phyloP scores from a whole-genome alignment of 2,888 invertebrate genomes.

The Drosophila mayaguana region DNA sequence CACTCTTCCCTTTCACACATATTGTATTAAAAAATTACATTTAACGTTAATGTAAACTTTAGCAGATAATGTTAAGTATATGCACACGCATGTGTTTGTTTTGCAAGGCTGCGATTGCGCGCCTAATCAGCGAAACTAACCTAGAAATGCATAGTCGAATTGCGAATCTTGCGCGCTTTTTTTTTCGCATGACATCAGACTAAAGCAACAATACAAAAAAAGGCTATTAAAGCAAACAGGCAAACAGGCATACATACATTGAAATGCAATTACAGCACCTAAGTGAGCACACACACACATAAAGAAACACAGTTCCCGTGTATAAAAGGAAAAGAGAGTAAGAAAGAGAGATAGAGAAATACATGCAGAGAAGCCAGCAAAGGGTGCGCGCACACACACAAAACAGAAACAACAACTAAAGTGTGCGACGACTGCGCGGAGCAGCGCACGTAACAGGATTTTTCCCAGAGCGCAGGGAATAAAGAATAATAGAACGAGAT shows the following conservation, averaged over 20 bases:
- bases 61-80: conserved; percentile 17
- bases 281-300: conserved; percentile 9
- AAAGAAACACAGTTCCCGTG: background rate
- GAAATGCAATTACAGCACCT: conserved; percentile 46
- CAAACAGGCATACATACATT: conserved; percentile 27
- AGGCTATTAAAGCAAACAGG: conserved; percentile 37
- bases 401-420: conserved; percentile 26
- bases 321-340: conserved; percentile 22
- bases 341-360: conserved; percentile 20
- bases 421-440: conserved; percentile 24
- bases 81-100: background rate
- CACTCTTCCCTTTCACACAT: background rate
- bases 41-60: background rate
- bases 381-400: conserved; percentile 62
- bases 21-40: conserved; percentile 9
- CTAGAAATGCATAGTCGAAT: conserved; percentile 47
- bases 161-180: conserved; percentile 49
- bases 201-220: conserved; percentile 32
- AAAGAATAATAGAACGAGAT: conserved; percentile 24
- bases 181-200: conserved; percentile 27
- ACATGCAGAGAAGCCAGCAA: conserved; percentile 55
- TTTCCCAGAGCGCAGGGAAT: conserved; percentile 24
- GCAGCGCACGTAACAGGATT: conserved; percentile 58
- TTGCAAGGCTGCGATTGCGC: conserved; percentile 37
- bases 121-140: conserved; percentile 55